Conservation (phyloP, 2,888 invertebrate species). For the Drosophila sordidapex region DNA sequence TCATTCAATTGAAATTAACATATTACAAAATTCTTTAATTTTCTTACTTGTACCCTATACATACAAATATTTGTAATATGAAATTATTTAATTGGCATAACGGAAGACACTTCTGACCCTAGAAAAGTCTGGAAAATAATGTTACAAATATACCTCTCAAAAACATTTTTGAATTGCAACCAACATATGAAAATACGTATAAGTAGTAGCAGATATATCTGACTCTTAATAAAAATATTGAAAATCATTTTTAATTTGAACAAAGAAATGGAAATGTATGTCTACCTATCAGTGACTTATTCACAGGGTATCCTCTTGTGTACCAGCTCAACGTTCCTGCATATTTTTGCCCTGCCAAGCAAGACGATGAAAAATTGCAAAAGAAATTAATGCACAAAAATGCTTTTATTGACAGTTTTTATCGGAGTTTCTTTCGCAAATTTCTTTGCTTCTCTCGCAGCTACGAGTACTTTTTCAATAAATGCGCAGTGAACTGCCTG, state of each 20-base stretch:
- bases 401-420: slow-evolving; percentile 72
- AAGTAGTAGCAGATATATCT: background rate
- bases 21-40: slow-evolving; percentile 32
- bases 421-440: slow-evolving; percentile 27
- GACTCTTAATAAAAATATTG: background rate
- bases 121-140: background rate
- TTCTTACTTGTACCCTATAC: slow-evolving; percentile 7
- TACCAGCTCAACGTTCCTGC: accelerated
- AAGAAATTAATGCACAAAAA: slow-evolving; percentile 69
- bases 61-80: background rate
- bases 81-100: background rate
- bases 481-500: slow-evolving; percentile 55
- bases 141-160: background rate
- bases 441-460: slow-evolving; percentile 34
- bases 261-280: background rate
- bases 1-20: slow-evolving; percentile 55
- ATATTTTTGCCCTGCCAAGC: slow-evolving; percentile 25
- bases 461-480: slow-evolving; percentile 36
- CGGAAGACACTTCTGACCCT: too few species aligned
- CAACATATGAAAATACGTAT: background rate
- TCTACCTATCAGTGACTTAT: background rate
- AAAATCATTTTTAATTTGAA: background rate
- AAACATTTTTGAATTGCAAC: background rate
- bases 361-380: slow-evolving; percentile 41
- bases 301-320: background rate